Percentiles rank a stretch among this genome's conserved stretches.
phyloP scores from a whole-genome alignment of 2,888 invertebrate genomes.

The Omphaloscelis lunosa region DNA sequence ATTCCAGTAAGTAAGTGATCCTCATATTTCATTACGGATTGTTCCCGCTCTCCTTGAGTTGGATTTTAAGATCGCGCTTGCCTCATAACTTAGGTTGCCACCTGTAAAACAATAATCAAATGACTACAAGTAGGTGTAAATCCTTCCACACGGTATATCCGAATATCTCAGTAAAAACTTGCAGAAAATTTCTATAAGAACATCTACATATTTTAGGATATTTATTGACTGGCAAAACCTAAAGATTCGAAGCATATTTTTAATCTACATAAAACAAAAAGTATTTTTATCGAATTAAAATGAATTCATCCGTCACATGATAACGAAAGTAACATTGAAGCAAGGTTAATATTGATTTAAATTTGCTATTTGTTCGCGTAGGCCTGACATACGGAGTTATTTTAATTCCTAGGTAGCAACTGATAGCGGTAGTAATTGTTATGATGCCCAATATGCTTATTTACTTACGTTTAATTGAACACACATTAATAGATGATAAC shows the following conservation, averaged over 20 bases:
- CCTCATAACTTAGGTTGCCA: too few relatives aligned
- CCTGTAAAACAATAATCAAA: neutral
- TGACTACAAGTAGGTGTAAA: neutral
- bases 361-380: conserved; percentile 36
- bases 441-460: conserved; percentile 55
- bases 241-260: neutral
- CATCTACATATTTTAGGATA: neutral
- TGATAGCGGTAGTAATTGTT: conserved; percentile 60
- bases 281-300: neutral
- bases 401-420: conserved; percentile 59
- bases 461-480: conserved; percentile 49
- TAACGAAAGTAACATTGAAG: conserved; percentile 35
- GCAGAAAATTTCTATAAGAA: too few relatives aligned
- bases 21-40: neutral
- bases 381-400: conserved; percentile 36
- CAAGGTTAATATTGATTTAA: conserved; percentile 48
- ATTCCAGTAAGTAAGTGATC: neutral
- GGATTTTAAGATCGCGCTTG: neutral
- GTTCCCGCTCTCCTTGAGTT: neutral
- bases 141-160: neutral
- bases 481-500: conserved; percentile 49
- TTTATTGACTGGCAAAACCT: neutral
- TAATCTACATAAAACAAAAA: neutral
- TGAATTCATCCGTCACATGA: conserved; percentile 23
- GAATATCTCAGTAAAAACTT: neutral